Evolutionary conservation across 2,888 invertebrate genomes (phyloP), one percentile per base, ranked within the genome.

Genomic region (Yponomeuta malinellus): DNA sequence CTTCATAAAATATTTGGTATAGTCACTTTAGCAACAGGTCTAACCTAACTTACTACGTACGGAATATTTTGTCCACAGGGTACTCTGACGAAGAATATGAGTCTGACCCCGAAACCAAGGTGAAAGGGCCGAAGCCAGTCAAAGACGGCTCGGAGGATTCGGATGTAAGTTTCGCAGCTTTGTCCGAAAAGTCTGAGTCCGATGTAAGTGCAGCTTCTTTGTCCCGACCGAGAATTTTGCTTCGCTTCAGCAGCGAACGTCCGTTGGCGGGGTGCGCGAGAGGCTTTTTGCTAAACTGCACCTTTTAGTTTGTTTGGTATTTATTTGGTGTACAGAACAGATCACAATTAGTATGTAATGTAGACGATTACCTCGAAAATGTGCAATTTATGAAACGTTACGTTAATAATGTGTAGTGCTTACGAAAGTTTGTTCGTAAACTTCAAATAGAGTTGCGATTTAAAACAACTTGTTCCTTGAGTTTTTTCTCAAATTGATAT

Each of bases 11-110:
- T 37, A 37, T 37, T 5, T 37, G 37, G 37, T 37, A 5, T 37
- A 37, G 37, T 37, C 37, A 37, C 37, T 37, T 37, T 37, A 2
- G 37, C 37, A 5, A 37, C 37, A 37, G 37, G 2, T 5, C 5
- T 37, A 37, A 37, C 37, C 37, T 37, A 37, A 37, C 37, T 37
- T 4, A 1, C 4, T 37, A 33, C 5, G 33, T 33, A 33, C 2
- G 33, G 33, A 12, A 52, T 52, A 8, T 15, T 59, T 59, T 59
- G 52, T 59, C 52, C 52, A 59, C 78, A 92, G 92, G 93, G 74
- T 93, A 92, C 77, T 92, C 93, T 33, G 93, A 92, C 74, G 93
- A 92, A 73, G 93, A 93, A 76, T 92, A 93, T 74, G 93, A 93
- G 76, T 83, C 85, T n/a, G 93, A 93, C 73, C 91, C 90, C 63